phyloP scores from a whole-genome alignment of 1,140 invertebrate genomes.

The Procambarus clarkii region DNA sequence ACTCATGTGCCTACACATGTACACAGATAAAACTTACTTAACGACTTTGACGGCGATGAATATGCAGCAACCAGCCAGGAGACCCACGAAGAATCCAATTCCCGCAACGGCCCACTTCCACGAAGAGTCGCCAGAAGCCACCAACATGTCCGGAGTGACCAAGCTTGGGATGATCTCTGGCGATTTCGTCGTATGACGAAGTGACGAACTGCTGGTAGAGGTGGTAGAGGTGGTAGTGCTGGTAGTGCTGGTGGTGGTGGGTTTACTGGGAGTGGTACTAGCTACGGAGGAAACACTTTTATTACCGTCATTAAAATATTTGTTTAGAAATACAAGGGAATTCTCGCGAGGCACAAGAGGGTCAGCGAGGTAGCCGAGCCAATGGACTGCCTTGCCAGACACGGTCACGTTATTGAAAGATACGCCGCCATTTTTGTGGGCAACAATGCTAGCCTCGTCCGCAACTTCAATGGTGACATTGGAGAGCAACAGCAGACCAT shows the following conservation, averaged over 20 bases:
- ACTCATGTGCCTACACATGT: not conserved
- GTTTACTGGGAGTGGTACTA: not conserved
- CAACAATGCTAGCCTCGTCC: slow-evolving; percentile 40
- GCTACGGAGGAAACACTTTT: not conserved
- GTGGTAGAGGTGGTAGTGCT: not conserved
- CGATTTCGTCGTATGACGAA: not conserved
- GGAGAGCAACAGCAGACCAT: slow-evolving; percentile 31
- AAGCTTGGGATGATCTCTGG: not conserved
- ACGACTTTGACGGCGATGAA: slow-evolving; percentile 44
- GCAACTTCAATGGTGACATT: slow-evolving; percentile 35
- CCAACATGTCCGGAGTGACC: not conserved
- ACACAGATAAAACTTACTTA: slow-evolving; percentile 23
- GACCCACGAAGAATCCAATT: slow-evolving; percentile 53
- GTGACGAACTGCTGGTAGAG: slow-evolving; percentile 19
- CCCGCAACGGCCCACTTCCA: slow-evolving; percentile 59
- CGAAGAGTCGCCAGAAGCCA: slow-evolving; percentile 1
- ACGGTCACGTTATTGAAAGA: slow-evolving; percentile 56
- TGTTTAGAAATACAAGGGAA: slow-evolving; percentile 41
- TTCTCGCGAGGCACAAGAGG: not conserved
- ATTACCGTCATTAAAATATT: not conserved
- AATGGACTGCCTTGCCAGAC: slow-evolving; percentile 32
- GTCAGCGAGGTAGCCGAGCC: slow-evolving; percentile 38
- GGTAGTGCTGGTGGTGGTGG: not conserved
- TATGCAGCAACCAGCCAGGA: slow-evolving; percentile 42
- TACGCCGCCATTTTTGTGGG: slow-evolving; percentile 19